These are phyloP conservation scores for Typhlichthys eigenmanni DNA, from an alignment of 2,797 vertebrate species.

Conservation along the genomic window DNA sequence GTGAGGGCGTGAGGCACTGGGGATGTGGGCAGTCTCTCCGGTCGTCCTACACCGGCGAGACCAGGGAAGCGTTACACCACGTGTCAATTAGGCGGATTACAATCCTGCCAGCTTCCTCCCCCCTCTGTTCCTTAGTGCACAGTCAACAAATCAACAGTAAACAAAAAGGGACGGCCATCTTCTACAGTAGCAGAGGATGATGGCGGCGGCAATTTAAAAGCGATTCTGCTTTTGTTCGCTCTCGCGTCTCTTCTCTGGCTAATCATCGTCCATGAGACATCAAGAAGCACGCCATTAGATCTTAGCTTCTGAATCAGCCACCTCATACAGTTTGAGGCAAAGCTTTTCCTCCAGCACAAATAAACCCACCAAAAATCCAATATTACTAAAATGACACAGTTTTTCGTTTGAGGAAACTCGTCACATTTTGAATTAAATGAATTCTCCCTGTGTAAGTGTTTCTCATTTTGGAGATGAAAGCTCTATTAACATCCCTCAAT, in stretches of 20 bases:
- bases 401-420: too few species aligned
- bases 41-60: too few species aligned
- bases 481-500: not conserved
- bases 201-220: slow-evolving; percentile 56
- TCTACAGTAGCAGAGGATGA: slow-evolving; percentile 39
- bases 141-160: slow-evolving; percentile 44
- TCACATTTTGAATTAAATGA: too few species aligned
- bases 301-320: slow-evolving; percentile 58
- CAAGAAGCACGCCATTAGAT: slow-evolving; percentile 41
- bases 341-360: too few species aligned
- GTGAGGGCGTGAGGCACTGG: too few species aligned
- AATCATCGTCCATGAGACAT: not conserved
- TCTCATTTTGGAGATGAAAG: slow-evolving; percentile 7
- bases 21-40: too few species aligned
- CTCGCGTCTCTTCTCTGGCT: too few species aligned
- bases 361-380: too few species aligned
- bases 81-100: slow-evolving; percentile 63
- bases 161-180: too few species aligned
- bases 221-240: slow-evolving; percentile 1
- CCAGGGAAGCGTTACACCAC: slow-evolving; percentile 62
- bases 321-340: slow-evolving; percentile 18
- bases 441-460: too few species aligned
- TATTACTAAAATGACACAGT: too few species aligned
- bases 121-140: not conserved
- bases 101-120: slow-evolving; percentile 18